Conservation (phyloP, 2,113 vertebrate species). For the Balaeniceps rex region DNA sequence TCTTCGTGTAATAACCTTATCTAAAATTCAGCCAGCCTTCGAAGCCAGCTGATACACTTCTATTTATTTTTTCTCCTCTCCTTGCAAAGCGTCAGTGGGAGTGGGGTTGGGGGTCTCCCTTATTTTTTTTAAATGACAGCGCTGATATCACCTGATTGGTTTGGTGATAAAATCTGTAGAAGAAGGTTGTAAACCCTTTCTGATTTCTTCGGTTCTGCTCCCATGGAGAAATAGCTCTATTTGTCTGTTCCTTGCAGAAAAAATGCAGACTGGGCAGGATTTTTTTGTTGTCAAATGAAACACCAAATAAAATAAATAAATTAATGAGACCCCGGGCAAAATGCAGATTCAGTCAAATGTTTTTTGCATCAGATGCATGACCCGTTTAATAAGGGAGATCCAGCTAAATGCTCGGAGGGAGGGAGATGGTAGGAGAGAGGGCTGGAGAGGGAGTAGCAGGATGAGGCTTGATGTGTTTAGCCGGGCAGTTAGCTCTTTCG, state of each 20-base stretch:
- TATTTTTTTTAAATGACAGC: not conserved
- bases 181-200: not conserved
- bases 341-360: slow-evolving; percentile 10
- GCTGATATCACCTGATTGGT: not conserved
- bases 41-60: not conserved
- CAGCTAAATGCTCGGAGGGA: not conserved
- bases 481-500: slow-evolving; percentile 8
- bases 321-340: not conserved
- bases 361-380: slow-evolving; percentile 13
- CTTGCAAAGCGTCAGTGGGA: not conserved
- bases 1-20: not conserved
- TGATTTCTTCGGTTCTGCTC: not conserved
- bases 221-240: not conserved
- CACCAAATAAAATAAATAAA: slow-evolving; percentile 17
- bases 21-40: not conserved
- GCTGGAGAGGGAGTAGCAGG: not conserved
- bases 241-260: not conserved
- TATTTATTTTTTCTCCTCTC: not conserved
- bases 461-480: not conserved
- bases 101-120: not conserved
- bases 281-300: not conserved
- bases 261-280: not conserved
- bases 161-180: not conserved
- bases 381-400: slow-evolving; percentile 1
- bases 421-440: not conserved